phyloP scores from a whole-genome alignment of 2,888 invertebrate genomes.

The Cosmia trapezina region DNA sequence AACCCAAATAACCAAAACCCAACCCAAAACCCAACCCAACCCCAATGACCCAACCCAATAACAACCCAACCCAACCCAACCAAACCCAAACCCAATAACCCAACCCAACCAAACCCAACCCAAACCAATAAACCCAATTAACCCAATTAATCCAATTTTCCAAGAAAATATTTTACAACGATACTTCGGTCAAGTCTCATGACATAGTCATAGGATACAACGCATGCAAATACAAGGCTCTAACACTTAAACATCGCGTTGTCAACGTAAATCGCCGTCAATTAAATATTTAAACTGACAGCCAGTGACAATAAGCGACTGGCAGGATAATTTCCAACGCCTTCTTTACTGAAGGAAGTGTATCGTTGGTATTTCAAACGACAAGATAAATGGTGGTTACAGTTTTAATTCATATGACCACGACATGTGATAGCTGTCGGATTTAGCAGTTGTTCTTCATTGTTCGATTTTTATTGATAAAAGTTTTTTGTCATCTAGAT shows the following conservation, averaged over 20 bases:
- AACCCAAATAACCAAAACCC: no score
- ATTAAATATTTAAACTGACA: slow-evolving; percentile 46
- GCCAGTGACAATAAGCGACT: slow-evolving; percentile 10
- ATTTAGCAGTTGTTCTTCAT: neutral
- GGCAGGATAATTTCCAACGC: slow-evolving; percentile 5
- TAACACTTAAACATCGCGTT: neutral
- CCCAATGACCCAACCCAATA: no score
- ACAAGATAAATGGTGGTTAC: neutral
- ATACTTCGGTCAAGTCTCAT: neutral
- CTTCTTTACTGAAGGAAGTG: slow-evolving; percentile 17
- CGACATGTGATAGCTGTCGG: neutral
- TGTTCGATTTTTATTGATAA: neutral
- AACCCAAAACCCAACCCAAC: no score
- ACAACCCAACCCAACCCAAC: no score
- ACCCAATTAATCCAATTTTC: no score
- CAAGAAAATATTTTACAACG: neutral
- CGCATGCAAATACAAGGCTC: neutral
- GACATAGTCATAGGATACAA: neutral
- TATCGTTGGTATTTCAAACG: slow-evolving; percentile 16
- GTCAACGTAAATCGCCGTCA: slow-evolving; percentile 27
- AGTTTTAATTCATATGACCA: slow-evolving; percentile 22
- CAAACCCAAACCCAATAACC: no score
- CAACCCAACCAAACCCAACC: no score
- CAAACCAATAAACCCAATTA: no score
- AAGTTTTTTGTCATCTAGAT: neutral